Evolutionary conservation across 2,113 vertebrate species (phyloP), one percentile per base, ranked within the genome.

Genomic region (Pseudorectes ferrugineus): DNA sequence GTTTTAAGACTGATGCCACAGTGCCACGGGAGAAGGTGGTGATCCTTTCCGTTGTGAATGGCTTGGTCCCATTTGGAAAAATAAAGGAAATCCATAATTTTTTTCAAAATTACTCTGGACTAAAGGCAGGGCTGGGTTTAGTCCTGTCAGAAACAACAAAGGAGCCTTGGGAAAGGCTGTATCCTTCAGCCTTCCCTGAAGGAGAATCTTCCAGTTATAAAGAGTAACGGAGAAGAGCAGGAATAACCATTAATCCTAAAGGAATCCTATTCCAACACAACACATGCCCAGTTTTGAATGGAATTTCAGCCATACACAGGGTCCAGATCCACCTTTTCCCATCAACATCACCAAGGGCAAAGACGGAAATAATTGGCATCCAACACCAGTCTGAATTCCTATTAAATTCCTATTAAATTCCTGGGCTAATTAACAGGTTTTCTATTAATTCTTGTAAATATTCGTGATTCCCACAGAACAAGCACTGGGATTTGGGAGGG

Each of bases 161-260:
- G 49, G 8, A 93, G 10, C 65, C 33, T 36, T 31, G 40, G 51
- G 35, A 91, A 43, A 84, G 22, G 10, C 19, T 84, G 28, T 17
- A 93, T 89, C 95, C 93, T 94, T 91, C 93, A 89, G 48, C 77
- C 43, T 94, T 74, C 66, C 17, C 48, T 72, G 77, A 67, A 85
- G 84, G 61, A 77, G 61, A 91, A 48, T 68, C 28, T 71, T 55
- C 55, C 77, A 40, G 66, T 75, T 89, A 75, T 12, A 36, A 82
- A 91, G 85, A 88, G 22, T 68, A 49, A 88, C 65, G 81, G 85
- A 81, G 31, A 93, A 91, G 52, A 65, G 40, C 31, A 87, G n/a
- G 43, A 94, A 94, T 52, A 72, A 29, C 42, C 25, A 82, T 82
- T 61, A 91, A 85, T 82, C 36, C 62, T 35, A 42, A 79, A 88